Evolutionary conservation across 2,797 vertebrate genomes (phyloP).

Genomic region (Leptoclinus maculatus): DNA sequence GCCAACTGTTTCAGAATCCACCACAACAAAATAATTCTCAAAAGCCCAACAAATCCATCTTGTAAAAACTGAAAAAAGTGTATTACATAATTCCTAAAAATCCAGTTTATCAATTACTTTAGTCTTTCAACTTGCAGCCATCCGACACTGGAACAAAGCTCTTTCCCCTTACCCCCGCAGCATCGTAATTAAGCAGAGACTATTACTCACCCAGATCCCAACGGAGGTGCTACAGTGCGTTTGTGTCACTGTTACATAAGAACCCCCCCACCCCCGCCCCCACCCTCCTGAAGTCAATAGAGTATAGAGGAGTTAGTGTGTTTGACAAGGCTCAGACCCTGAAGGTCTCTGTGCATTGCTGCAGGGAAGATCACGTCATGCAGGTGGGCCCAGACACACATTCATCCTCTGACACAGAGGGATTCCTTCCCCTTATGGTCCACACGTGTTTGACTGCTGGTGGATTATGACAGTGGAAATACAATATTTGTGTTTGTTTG

Average conservation of each 20-base stretch:
- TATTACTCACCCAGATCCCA: constrained; percentile 60
- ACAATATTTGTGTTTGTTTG: neutral
- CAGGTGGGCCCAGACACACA: constrained; percentile 44
- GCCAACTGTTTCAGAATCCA: neutral
- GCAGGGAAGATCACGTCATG: constrained; percentile 25
- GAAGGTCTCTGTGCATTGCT: constrained; percentile 27
- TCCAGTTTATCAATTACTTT: neutral
- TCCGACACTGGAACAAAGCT: constrained; percentile 14
- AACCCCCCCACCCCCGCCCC: neutral
- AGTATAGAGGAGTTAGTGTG: constrained; percentile 49
- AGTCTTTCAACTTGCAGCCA: constrained; percentile 1
- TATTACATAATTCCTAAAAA: neutral
- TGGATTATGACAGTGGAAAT: neutral
- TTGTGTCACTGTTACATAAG: constrained; percentile 63
- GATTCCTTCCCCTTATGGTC: constrained; percentile 5
- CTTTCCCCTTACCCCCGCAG: neutral
- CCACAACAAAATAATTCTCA: neutral
- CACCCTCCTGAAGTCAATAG: constrained; percentile 9
- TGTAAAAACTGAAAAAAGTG: neutral
- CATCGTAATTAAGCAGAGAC: constrained; percentile 24
- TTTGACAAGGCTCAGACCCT: constrained; percentile 31
- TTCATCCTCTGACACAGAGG: constrained; percentile 25
- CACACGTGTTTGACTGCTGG: constrained; percentile 8
- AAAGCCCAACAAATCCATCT: neutral
- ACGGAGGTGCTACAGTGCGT: constrained; percentile 38